Evolutionary conservation across 1,140 invertebrate genomes (phyloP).

Genomic region (Dendrolimus punctatus): DNA sequence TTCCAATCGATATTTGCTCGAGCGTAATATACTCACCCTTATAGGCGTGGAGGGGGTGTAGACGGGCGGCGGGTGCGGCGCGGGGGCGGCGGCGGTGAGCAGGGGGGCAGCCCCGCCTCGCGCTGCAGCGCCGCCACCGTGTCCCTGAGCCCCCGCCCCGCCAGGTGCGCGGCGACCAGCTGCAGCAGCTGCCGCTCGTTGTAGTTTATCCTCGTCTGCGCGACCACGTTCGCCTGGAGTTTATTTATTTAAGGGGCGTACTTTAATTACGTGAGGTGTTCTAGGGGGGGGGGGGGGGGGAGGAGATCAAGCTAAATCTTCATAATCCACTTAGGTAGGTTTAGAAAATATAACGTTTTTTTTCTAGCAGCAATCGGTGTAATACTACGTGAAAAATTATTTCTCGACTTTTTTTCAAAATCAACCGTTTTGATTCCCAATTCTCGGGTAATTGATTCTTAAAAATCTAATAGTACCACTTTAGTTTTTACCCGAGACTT

Average conservation of each 20-base stretch:
- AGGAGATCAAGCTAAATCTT: too few relatives aligned
- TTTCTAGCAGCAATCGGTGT: too few relatives aligned
- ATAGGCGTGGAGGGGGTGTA: conserved; percentile 74
- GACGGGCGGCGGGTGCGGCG: conserved; percentile 67
- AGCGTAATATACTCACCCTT: conserved; percentile 26
- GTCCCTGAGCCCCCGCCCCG: conserved; percentile 81
- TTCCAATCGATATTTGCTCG: conserved; percentile 1
- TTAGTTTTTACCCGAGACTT: too few relatives aligned
- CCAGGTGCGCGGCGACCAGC: conserved; percentile 92
- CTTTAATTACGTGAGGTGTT: not conserved
- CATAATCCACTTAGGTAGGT: too few relatives aligned
- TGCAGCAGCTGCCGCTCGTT: conserved; percentile 94
- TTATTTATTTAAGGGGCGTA: not conserved
- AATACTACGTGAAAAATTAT: too few relatives aligned
- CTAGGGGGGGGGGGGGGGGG: too few relatives aligned
- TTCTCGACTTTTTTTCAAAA: too few relatives aligned
- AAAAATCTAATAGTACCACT: too few relatives aligned
- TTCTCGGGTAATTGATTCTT: too few relatives aligned
- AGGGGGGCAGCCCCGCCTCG: conserved; percentile 80
- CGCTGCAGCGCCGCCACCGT: conserved; percentile 82
- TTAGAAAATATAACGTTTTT: too few relatives aligned
- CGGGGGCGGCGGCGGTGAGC: conserved; percentile 57
- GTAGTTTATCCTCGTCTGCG: conserved; percentile 94
- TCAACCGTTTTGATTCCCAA: too few relatives aligned
- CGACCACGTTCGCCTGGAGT: conserved; percentile 90